These are phyloP conservation scores for Acronicta alni DNA, from an alignment of 2,888 invertebrate genomes.

Conservation along the genomic window DNA sequence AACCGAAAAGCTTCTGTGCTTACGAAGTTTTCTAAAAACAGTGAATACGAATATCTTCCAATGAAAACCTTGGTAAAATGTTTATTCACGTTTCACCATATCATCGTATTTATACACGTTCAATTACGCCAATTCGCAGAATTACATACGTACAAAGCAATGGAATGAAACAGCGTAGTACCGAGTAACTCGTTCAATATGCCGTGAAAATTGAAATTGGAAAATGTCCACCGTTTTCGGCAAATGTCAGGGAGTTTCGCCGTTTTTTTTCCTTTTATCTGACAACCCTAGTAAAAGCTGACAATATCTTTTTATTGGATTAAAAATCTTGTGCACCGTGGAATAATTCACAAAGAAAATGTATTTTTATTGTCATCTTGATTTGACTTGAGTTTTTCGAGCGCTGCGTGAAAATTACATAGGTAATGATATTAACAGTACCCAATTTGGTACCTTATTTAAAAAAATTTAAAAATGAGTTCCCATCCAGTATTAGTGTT, in stretches of 20 bases:
- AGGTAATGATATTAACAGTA: constrained; percentile 26
- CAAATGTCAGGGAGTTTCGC: constrained; percentile 29
- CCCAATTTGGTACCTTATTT: too few relatives aligned
- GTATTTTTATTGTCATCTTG: constrained; percentile 33
- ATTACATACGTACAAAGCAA: constrained; percentile 32
- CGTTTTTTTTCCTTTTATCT: constrained; percentile 10
- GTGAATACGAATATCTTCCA: not conserved
- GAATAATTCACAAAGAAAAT: constrained; percentile 35
- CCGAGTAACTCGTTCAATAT: constrained; percentile 25
- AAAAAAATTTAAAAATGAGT: too few relatives aligned
- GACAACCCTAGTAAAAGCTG: constrained; percentile 24
- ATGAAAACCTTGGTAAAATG: constrained; percentile 8
- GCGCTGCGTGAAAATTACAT: too few relatives aligned
- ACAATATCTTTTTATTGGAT: constrained; percentile 44
- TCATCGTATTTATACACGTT: constrained; percentile 19
- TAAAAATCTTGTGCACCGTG: constrained; percentile 29
- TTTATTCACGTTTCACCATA: constrained; percentile 17
- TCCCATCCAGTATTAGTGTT: too few relatives aligned
- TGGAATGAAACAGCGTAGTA: constrained; percentile 23
- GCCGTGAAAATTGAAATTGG: constrained; percentile 46
- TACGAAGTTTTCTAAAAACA: not conserved
- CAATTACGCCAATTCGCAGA: constrained; percentile 37
- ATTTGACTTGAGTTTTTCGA: constrained; percentile 23
- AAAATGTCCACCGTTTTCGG: constrained; percentile 38
- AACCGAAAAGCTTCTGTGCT: not conserved